A percentile compares a stretch with the other conserved stretches of the same genome.
These are phyloP conservation scores for Colletes gigas DNA, from an alignment of 1,140 invertebrate genomes.

Conservation along the genomic window DNA sequence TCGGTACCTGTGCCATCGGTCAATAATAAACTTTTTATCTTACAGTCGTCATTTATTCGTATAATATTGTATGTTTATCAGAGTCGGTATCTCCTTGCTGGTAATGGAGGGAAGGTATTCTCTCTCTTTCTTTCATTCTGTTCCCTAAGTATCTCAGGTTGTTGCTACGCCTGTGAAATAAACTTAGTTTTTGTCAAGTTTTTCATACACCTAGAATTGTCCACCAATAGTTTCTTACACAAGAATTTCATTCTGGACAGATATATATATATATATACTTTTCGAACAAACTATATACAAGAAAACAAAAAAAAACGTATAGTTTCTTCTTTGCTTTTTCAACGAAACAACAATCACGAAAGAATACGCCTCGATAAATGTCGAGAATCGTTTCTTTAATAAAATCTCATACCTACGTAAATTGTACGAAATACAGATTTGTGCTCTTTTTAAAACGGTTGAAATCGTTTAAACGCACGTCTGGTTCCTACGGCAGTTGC, in stretches of 20 bases:
- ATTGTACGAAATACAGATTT: conserved; percentile 40
- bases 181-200: conserved; percentile 72
- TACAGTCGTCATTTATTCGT: conserved; percentile 44
- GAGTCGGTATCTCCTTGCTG: conserved; percentile 71
- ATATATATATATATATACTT: neutral
- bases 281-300: conserved; percentile 10
- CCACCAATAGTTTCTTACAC: conserved; percentile 5
- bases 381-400: conserved; percentile 49
- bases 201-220: conserved; percentile 41
- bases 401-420: conserved; percentile 65
- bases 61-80: conserved; percentile 47
- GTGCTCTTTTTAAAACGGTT: conserved; percentile 34
- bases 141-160: conserved; percentile 74
- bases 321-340: neutral
- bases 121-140: conserved; percentile 72
- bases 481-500: conserved; percentile 72
- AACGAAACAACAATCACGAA: neutral
- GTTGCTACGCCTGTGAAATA: conserved; percentile 76
- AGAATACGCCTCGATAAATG: neutral
- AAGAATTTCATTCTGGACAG: neutral
- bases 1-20: conserved; percentile 50
- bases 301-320: neutral
- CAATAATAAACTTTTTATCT: conserved; percentile 48
- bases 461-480: conserved; percentile 18
- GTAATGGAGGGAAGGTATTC: conserved; percentile 65